phyloP scores from a whole-genome alignment of 2,113 vertebrate species.

The Centrocercus urophasianus region DNA sequence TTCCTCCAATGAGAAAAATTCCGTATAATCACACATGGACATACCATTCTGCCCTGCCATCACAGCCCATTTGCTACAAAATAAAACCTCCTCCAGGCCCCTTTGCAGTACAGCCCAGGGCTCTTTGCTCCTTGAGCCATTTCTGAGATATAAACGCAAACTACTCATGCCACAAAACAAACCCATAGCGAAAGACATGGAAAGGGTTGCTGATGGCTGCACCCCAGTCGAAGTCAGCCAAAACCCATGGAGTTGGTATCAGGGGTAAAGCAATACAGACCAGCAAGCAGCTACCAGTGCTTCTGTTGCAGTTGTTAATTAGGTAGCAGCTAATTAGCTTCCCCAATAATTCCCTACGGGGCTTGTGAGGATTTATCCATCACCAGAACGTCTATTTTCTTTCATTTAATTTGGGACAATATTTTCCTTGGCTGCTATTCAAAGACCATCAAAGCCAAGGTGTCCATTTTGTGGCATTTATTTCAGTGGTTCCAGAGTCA shows the following conservation, averaged over 20 bases:
- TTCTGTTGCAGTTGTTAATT: not conserved
- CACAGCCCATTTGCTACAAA: not conserved
- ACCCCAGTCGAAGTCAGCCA: not conserved
- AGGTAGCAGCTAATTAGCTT: not conserved
- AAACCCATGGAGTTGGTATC: fast-evolving
- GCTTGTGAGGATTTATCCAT: not conserved
- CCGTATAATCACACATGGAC: fast-evolving
- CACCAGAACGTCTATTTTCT: not conserved
- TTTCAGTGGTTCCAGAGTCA: not conserved
- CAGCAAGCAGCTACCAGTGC: not conserved
- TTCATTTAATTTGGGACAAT: not conserved
- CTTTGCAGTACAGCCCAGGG: not conserved
- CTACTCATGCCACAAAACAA: not conserved
- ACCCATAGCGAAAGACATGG: fast-evolving
- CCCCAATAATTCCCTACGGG: not conserved
- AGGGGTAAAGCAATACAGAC: not conserved
- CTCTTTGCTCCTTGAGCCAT: too few species aligned
- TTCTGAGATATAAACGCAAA: not conserved
- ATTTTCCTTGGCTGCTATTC: not conserved
- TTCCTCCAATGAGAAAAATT: not conserved
- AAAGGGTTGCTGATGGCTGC: fast-evolving
- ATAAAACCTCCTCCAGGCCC: fast-evolving
- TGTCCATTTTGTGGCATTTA: not conserved
- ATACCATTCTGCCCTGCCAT: fast-evolving
- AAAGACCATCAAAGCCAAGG: not conserved